Base-by-base conservation (phyloP, 2,797 vertebrate species). In the Macroramphosus scolopax region DNA sequence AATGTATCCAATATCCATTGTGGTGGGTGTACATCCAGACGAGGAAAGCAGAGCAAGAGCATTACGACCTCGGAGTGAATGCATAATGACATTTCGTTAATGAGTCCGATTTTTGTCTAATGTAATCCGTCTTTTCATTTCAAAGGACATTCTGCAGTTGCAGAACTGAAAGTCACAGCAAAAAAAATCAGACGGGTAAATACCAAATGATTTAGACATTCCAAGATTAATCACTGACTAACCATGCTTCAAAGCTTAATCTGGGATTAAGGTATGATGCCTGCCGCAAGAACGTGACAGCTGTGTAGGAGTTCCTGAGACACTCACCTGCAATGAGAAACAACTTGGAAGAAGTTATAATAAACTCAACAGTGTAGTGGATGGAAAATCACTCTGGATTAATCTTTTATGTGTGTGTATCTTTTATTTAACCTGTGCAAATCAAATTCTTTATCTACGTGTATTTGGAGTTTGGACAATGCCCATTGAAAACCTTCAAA, bases 241-340 rank as follows among this genome's bases (percentile, higher is more conserved):
- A 79, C 69, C 38, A 75, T 54, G 39, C 57, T 58, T 74, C 51
- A 55, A 62, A 53, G 42, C 25, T 33, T 75, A 74, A 72, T 72
- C 72, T 77, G 53, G 62, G 65, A 78, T 78, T 78, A 72, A 70
- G 50, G 57, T 64, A 40, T 64, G 55, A 52, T 62, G 40, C 26
- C 41, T 57, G 50, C 61, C 68, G 62, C 57, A 18, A 51, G 44
- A 16, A 45, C 3, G 39, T 43, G 61, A 67, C 57, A 50, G 49
- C 43, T 52, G 25, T 59, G 60, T 65, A 29, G 42, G 24, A 59
- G 37, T 32, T 47, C 48, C 32, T 17, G 3, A 57, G 31, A 49
- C 8, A 37, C 51, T 66, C 61, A 55, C 37, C 26, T 34, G 15
- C 7, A 35, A 65, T 31, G 7, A 33, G 5, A 32, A 51, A 40